Evolutionary conservation across 2,888 invertebrate genomes (phyloP), one percentile per base, ranked within the genome.

Genomic region (Cancer borealis): DNA sequence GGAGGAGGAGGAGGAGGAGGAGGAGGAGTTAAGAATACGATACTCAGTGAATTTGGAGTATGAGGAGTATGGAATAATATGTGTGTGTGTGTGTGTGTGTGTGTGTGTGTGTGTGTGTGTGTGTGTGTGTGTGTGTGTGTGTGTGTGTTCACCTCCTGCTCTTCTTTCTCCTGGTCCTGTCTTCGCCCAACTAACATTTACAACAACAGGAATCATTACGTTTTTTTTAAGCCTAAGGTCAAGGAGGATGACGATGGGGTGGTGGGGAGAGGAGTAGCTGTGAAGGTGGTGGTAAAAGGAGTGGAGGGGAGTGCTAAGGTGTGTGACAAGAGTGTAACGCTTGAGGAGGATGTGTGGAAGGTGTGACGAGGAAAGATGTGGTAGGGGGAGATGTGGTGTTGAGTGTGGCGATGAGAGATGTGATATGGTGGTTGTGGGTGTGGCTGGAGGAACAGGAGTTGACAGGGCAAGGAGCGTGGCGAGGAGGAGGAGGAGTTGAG

Each of bases 1-100:
- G 66, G 66, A 66, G 66, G 66, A 66, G 66, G 66, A 66, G 66
- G 66, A 66, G 66, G 66, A 66, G 66, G 66, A 66, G 66, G 66
- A 66, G 0, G n/a, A 73, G 73, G 73, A 54, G 39, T 39, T 39
- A 39, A 39, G 39, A 54, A 54, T 54, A 17, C 54, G 17, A 54
- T 54, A 14, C 54, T 54, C 3, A 54, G 12, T 17, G 17, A 54
- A 54, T 14, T 54, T 12, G 54, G 14, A 17, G 17, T 17, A 54
- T 54, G 54, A 12, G 54, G 17, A 12, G 17, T 12, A 54, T 49
- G 12, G 49, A 21, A n/a, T 66, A n/a, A 66, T 66, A n/a, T 66
- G 66, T 66, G 66, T 66, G 66, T 66, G 66, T 66, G 66, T 66
- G 66, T 66, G 66, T 66, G 66, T 66, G 66, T 66, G 66, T 66